These are phyloP conservation scores for Lacerta viridis DNA, from an alignment of 2,797 vertebrate species.

Conservation along the genomic window DNA sequence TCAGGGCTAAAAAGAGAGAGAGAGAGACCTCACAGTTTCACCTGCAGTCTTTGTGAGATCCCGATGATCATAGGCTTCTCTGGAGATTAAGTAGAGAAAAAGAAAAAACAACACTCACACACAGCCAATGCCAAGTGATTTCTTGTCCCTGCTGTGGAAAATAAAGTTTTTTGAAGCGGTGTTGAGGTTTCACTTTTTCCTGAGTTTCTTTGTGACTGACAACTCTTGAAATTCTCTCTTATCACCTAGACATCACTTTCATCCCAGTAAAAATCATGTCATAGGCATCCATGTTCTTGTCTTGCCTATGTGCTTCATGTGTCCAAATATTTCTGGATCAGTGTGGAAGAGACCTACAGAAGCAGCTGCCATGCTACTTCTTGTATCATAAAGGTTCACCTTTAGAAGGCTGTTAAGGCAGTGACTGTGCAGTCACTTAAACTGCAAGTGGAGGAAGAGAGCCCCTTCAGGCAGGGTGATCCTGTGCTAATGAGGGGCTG, in stretches of 20 bases:
- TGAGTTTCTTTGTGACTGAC: constrained; percentile 25
- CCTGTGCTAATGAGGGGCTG: background rate
- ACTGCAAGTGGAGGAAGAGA: background rate
- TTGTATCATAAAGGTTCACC: background rate
- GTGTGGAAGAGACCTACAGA: background rate
- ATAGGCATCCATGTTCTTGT: background rate
- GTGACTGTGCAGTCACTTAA: background rate
- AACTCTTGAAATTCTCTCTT: background rate
- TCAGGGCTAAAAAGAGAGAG: constrained; percentile 37
- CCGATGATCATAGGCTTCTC: constrained; percentile 25
- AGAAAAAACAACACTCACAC: background rate
- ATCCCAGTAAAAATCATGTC: background rate
- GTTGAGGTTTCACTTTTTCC: background rate
- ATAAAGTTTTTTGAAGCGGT: constrained; percentile 4
- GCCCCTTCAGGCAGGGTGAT: background rate
- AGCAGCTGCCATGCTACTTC: background rate
- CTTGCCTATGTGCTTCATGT: background rate
- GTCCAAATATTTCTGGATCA: background rate
- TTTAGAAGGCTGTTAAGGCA: background rate
- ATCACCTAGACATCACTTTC: background rate
- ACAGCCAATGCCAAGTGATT: constrained; percentile 14
- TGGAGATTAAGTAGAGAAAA: constrained; percentile 4
- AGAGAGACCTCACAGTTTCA: constrained; percentile 23
- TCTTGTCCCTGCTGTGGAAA: background rate
- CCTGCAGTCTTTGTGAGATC: background rate